Evolutionary conservation across 2,797 vertebrate genomes (phyloP).

Genomic region (Gymnopithys bicolor): DNA sequence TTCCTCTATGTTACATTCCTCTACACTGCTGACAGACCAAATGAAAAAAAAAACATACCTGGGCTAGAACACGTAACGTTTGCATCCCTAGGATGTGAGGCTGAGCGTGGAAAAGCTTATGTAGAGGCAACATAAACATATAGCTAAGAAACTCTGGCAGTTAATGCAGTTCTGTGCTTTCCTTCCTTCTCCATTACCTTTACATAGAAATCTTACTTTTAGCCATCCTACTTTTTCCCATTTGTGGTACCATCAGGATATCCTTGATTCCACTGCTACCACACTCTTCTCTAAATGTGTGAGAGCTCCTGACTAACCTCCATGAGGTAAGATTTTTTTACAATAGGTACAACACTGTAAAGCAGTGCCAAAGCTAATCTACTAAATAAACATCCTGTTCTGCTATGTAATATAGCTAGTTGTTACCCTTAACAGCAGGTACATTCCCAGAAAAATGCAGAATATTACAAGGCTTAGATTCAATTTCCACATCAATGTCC

Average conservation of each 20-base stretch:
- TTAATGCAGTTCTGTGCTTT: neutral
- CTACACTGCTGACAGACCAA: neutral
- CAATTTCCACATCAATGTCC: neutral
- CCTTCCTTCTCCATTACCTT: neutral
- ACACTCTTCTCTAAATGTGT: neutral
- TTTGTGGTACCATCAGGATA: neutral
- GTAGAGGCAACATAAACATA: neutral
- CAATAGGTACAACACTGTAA: neutral
- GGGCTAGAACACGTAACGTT: neutral
- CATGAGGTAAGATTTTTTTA: neutral
- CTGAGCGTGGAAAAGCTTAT: neutral
- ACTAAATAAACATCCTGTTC: neutral
- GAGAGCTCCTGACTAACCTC: neutral
- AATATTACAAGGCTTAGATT: neutral
- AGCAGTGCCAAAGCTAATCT: neutral
- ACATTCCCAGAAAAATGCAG: neutral
- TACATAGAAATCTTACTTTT: neutral
- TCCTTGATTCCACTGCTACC: neutral
- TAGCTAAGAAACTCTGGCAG: neutral
- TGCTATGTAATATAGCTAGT: neutral
- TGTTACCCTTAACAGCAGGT: neutral
- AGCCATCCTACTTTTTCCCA: neutral
- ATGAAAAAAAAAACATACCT: neutral
- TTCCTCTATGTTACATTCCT: neutral
- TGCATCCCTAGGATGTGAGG: neutral